Evolutionary conservation across 1,140 invertebrate species (phyloP).

Genomic region (Maconellicoccus hirsutus): DNA sequence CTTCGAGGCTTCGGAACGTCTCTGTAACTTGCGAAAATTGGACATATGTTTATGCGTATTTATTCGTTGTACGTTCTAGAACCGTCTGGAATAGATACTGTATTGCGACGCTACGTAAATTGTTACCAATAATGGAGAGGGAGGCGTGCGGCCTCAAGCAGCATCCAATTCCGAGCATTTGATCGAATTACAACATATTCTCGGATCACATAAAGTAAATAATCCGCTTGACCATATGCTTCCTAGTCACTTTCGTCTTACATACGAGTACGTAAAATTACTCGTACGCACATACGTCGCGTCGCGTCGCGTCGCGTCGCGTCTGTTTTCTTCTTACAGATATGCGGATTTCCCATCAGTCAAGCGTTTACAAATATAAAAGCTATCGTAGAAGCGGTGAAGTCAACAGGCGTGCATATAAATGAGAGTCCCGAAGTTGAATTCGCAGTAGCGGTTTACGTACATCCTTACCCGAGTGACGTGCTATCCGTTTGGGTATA

Average conservation of each 20-base stretch:
- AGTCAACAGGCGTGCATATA: conserved; percentile 57
- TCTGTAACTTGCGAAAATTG: too few relatives aligned
- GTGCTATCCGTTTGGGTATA: conserved; percentile 73
- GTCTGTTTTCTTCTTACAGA: too few relatives aligned
- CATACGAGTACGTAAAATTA: neutral
- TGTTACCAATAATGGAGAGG: conserved; percentile 45
- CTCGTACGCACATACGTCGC: too few relatives aligned
- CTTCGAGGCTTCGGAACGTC: too few relatives aligned
- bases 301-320: too few relatives aligned
- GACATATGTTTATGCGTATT: too few relatives aligned
- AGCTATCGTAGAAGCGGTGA: conserved; percentile 53
- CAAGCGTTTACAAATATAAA: conserved; percentile 55
- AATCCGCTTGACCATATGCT: too few relatives aligned
- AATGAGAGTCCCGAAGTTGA: conserved; percentile 56
- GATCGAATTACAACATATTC: conserved; percentile 45
- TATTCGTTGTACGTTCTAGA: too few relatives aligned
- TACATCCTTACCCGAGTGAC: conserved; percentile 61
- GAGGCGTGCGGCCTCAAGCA: conserved; percentile 29
- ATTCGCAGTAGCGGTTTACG: conserved; percentile 64
- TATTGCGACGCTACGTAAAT: conserved; percentile 45
- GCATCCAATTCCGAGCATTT: conserved; percentile 34
- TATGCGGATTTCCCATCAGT: conserved; percentile 68
- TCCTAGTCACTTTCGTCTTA: neutral
- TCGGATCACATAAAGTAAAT: conserved; percentile 46
- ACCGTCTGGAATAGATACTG: conserved; percentile 55